Base-by-base conservation (phyloP, 2,797 vertebrate genomes). In the Sebastes matsubarae region DNA sequence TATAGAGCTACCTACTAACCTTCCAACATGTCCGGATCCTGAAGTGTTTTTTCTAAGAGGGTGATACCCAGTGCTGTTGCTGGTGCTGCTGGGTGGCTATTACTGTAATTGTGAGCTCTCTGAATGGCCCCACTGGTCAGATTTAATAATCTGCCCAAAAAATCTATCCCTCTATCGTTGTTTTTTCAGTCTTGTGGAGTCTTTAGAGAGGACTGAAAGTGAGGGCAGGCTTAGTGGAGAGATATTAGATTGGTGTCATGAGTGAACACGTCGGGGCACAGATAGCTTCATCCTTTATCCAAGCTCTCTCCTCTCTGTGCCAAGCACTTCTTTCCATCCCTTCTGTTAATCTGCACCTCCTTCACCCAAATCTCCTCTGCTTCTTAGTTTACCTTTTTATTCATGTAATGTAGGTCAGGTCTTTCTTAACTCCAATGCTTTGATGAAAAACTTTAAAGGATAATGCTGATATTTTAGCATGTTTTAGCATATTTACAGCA, bases 221-320 rank as follows among this genome's bases (percentile, higher is more conserved):
- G 75, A 86, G 61, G 80, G 66, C 66, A 66, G 75, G 78, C 78
- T 88, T 58, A 81, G 73, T 25, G 63, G 55, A 68, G 54, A 73
- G 75, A 88, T 88, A 80, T 87, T 83, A 90, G 78, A 88, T 86
- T 82, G 83, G 87, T 89, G 83, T 90, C 83, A 82, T 36, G 80
- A 87, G 75, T 50, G 68, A 77, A 69, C 69, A 77, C 54, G 42
- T 85, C 58, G 14, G 73, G 54, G 61, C 80, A 82, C 58, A 58
- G 81, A 88, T 77, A 80, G 68, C 75, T 77, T 80, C 60, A 82
- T 87, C 68, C 83, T 85, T 88, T 80, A 82, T 87, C 81, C 72
- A 18, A 79, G 78, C 79, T 71, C 74, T 69, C 34, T 46, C 38
- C 54, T 78, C 75, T 25, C 69, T 18, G 42, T 55, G 57, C 74